phyloP scores from a whole-genome alignment of 1,140 invertebrate species.

The Hestina assimilis region DNA sequence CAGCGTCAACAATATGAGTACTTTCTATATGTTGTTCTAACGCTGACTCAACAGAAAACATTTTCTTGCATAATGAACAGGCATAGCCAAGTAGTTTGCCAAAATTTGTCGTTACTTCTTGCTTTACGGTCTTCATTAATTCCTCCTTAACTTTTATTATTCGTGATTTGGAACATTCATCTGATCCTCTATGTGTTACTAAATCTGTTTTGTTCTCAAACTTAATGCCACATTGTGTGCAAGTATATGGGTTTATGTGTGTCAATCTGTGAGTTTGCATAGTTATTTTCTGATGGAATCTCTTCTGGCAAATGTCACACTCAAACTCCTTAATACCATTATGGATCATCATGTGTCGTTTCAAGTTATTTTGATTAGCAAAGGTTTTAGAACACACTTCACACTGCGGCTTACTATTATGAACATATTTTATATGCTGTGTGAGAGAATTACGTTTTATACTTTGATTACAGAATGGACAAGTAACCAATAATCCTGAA shows the following conservation, averaged over 20 bases:
- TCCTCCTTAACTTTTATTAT: slow-evolving; percentile 56
- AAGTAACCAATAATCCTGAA: slow-evolving; percentile 50
- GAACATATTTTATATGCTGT: slow-evolving; percentile 76
- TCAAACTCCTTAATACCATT: slow-evolving; percentile 78
- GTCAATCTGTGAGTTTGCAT: slow-evolving; percentile 74
- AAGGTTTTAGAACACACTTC: slow-evolving; percentile 79
- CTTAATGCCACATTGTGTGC: slow-evolving; percentile 55
- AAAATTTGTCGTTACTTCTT: slow-evolving; percentile 55
- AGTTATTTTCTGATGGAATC: slow-evolving; percentile 73
- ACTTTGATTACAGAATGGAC: slow-evolving; percentile 75
- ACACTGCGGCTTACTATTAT: slow-evolving; percentile 77
- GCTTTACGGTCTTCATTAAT: slow-evolving; percentile 60
- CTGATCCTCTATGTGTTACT: slow-evolving; percentile 48
- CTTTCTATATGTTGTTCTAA: slow-evolving; percentile 71
- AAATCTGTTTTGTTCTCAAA: slow-evolving; percentile 56
- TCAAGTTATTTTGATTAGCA: slow-evolving; percentile 79
- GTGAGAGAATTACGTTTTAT: slow-evolving; percentile 68
- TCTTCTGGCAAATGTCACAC: slow-evolving; percentile 71
- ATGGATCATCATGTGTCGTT: slow-evolving; percentile 81
- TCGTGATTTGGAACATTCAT: slow-evolving; percentile 55
- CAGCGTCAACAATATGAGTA: slow-evolving; percentile 55
- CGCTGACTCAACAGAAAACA: slow-evolving; percentile 66
- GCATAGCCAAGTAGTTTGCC: slow-evolving; percentile 68
- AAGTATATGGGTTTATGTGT: slow-evolving; percentile 60
- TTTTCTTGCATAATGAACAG: slow-evolving; percentile 77